Base-by-base conservation (phyloP, 2,888 invertebrate species). In the Sylvicola fuscatus region DNA sequence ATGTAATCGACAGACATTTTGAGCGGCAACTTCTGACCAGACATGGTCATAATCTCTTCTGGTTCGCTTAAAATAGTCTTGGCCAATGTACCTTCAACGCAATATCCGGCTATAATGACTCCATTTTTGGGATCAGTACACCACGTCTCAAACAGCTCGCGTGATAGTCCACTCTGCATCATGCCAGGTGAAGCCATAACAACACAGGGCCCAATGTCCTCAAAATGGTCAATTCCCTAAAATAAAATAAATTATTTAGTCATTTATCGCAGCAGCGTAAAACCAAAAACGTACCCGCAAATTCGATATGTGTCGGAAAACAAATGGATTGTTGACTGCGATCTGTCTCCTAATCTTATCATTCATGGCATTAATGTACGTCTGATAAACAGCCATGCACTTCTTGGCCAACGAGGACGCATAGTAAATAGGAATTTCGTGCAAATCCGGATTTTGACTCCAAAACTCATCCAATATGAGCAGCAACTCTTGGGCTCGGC, bases 381-480 rank as follows among this genome's bases (percentile, higher is more conserved):
- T 98, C 62, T 99, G 98, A 64, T 99, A 99, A 1, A 99, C 98
- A 38, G 93, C 86, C 97, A 99, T 99, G 53, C 98, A 99, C 57
- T 98, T 98, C 62, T 98, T 98, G 33, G 98, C 98, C 41, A 99
- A 64, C 0, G 97, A 93, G 0, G 95, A 97, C 8, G 98, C 98
- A 64, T 99, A 98, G 63, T 99, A 98, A 45, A 99, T 95, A 0
- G 98, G 98, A 47, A 97, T 86, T 57, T 97, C 95, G 46, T 98
- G 97, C 8, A 99, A 64, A 58, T 95, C 92, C 0, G 92, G 90
- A 62, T 93, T 97, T 38, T 84, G 77, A 21, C 86, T 78, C 98
- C 98, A 99, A 61, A 81, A 99, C 56, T 98, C 98, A 60, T 98
- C 98, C 68, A 86, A 58, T 51, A 97, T 95, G 4, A 97, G 69